These are phyloP conservation scores for Gadus macrocephalus DNA, from an alignment of 2,113 vertebrate species.

Conservation along the genomic window DNA sequence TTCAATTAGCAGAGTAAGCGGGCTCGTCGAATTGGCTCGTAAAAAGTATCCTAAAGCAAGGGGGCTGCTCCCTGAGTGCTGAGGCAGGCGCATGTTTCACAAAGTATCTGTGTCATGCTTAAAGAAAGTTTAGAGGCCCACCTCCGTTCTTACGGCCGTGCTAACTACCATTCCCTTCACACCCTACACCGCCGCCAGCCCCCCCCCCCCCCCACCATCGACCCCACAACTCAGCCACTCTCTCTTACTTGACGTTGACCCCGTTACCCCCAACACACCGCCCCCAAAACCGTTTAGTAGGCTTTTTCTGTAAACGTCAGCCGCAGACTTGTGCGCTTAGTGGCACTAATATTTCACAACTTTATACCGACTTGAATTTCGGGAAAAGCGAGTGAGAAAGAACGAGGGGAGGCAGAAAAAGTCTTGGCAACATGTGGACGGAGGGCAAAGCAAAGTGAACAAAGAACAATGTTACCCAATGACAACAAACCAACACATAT, in stretches of 20 bases:
- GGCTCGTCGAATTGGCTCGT: neutral
- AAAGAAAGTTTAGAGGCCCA: constrained; percentile 44
- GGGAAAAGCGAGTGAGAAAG: constrained; percentile 14
- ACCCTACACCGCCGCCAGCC: constrained; percentile 39
- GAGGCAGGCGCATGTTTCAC: constrained; percentile 14
- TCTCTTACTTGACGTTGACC: constrained; percentile 38
- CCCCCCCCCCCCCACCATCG: constrained; percentile 20
- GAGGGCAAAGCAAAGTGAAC: neutral
- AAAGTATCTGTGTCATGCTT: constrained; percentile 20
- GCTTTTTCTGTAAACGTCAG: constrained; percentile 58
- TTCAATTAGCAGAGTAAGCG: constrained; percentile 9
- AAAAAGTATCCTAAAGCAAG: constrained; percentile 27
- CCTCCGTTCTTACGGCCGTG: constrained; percentile 19
- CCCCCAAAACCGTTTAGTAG: constrained; percentile 39
- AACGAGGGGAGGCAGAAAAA: neutral
- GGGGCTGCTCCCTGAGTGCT: neutral
- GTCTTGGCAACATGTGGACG: constrained; percentile 16
- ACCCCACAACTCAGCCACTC: constrained; percentile 28
- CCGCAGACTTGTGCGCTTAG: constrained; percentile 3
- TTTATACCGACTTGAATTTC: fast-evolving
- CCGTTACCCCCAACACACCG: neutral
- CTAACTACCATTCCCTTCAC: constrained; percentile 43
- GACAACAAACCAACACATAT: constrained; percentile 45
- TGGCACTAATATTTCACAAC: neutral
- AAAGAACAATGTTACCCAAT: constrained; percentile 21